Evolutionary conservation across 2,113 vertebrate species (phyloP), one percentile per base, ranked within the genome.

Genomic region (Strix uralensis): DNA sequence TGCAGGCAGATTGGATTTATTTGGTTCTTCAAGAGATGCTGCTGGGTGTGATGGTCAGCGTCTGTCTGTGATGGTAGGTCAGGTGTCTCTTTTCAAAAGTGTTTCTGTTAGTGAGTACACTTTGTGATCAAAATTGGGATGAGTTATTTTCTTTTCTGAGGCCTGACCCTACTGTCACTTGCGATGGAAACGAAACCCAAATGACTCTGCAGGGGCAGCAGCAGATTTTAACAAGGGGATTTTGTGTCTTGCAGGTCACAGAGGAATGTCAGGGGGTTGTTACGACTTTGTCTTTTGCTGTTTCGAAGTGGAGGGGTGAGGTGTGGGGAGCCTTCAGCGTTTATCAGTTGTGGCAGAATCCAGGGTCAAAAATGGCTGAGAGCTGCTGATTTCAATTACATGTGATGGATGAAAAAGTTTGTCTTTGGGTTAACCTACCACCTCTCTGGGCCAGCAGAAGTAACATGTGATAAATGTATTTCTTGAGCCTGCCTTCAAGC

Each of bases 391-490:
- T 27, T 46, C 38, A 25, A 19, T 67, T 54, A 55, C 54, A 55
- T 0, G 0, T 4, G 17, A 36, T 54, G 26, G 70, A 19, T 81
- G 23, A 17, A 7, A 2, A 69, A 2, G 12, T 13, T 42, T 63
- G 55, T 8, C 13, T 15, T 40, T 22, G 75, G 46, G 23, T 78
- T 57, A 61, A 70, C 47, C 69, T 67, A 58, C 59, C 38, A 29
- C 80, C 84, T 89, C 78, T 20, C 66, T 20, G 81, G 80, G 59
- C 26, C 44, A 62, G 29, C 17, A 73, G 84, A 80, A 89, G 66
- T 16, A 57, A 15, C 1, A 10, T 44, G 73, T 23, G 86, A 91
- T 86, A 42, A 88, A 12, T 25, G 62, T 30, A 25, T 86, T 86
- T 93, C 86, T 74, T 83, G 78, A 57, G 38, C 55, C 94, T 94